Conservation (phyloP, 1,140 invertebrate species). For the Orius insidiosus region DNA sequence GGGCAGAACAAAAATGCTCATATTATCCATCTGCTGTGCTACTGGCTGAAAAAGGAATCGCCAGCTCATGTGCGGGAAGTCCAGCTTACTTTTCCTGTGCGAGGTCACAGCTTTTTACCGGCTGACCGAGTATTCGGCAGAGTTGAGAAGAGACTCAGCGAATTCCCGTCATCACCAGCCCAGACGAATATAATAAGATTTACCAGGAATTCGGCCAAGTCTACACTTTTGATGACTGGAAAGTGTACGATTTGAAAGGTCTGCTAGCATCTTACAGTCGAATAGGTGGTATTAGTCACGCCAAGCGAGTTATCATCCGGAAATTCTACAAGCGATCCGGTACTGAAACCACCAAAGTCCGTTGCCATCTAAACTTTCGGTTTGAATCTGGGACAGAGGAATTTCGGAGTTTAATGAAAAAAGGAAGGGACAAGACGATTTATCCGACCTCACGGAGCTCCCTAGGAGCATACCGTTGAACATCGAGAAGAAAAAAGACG, state of each 20-base stretch:
- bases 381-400: background rate
- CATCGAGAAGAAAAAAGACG: too few relatives aligned
- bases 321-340: background rate
- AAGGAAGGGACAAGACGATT: too few relatives aligned
- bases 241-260: slow-evolving; percentile 13
- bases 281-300: background rate
- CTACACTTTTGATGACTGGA: slow-evolving; percentile 9
- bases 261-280: background rate
- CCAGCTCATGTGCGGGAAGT: background rate
- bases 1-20: slow-evolving; percentile 11
- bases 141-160: slow-evolving; percentile 21
- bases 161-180: slow-evolving; percentile 15
- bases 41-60: slow-evolving; percentile 9
- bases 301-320: background rate
- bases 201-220: slow-evolving; percentile 12
- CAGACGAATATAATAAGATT: too few relatives aligned
- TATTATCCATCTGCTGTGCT: slow-evolving; percentile 5
- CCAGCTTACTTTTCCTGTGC: slow-evolving; percentile 19
- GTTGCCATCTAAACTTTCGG: background rate
- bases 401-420: too few relatives aligned
- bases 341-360: background rate
- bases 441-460: too few relatives aligned
- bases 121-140: slow-evolving; percentile 22
- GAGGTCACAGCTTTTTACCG: slow-evolving; percentile 22
- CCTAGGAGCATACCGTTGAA: too few relatives aligned